Evolutionary conservation across 2,113 vertebrate species (phyloP).

Genomic region (Sakesphorus luctuosus): DNA sequence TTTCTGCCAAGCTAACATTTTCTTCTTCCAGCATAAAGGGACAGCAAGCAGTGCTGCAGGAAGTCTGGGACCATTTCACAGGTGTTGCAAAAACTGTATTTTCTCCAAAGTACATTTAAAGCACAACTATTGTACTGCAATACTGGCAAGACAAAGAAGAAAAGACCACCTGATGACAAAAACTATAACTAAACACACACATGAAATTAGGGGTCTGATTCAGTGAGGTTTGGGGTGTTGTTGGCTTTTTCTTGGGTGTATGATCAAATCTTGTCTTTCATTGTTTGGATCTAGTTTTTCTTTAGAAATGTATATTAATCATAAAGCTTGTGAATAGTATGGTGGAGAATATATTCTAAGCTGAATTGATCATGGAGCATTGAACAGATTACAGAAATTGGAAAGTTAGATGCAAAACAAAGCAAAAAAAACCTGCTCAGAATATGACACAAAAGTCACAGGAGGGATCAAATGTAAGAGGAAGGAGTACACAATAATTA

Average conservation of each 20-base stretch:
- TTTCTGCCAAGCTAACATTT: neutral
- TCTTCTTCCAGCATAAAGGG: neutral
- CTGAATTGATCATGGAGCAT: neutral
- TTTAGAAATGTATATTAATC: neutral
- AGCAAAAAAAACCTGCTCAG: neutral
- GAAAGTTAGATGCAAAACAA: constrained; percentile 14
- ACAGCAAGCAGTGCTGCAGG: neutral
- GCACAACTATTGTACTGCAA: neutral
- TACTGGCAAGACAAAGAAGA: neutral
- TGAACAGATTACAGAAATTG: neutral
- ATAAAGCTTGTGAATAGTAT: neutral
- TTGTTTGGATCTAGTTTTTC: neutral
- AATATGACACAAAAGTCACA: neutral
- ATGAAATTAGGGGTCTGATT: neutral
- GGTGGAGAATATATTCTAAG: neutral
- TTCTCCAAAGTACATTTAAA: neutral
- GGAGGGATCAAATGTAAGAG: neutral
- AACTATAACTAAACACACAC: neutral
- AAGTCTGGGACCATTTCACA: neutral
- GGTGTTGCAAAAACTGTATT: neutral
- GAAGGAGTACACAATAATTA: neutral
- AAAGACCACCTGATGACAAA: neutral
- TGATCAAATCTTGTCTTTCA: neutral
- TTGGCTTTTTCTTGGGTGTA: neutral
- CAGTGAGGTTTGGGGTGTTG: neutral